These are phyloP conservation scores for Himalopsyche kuldschensis DNA, from an alignment of 2,888 invertebrate species.

Conservation along the genomic window DNA sequence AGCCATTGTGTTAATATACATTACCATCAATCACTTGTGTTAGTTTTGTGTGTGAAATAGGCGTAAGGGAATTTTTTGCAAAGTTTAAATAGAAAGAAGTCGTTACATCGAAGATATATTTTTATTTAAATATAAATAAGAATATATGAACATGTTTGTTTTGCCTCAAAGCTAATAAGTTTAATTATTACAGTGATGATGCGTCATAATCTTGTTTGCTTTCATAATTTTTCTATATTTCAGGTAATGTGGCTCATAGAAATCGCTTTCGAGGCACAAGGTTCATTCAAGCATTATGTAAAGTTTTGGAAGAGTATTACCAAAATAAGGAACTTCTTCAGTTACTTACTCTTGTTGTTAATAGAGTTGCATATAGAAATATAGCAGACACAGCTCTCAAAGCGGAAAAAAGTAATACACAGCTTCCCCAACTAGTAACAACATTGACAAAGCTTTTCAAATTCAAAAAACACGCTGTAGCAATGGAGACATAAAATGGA, in stretches of 20 bases:
- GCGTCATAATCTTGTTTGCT: too few species aligned
- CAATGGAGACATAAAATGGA: not conserved
- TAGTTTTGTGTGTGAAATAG: too few species aligned
- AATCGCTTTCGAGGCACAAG: constrained; percentile 93
- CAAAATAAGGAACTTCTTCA: constrained; percentile 78
- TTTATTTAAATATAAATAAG: too few species aligned
- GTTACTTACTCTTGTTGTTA: constrained; percentile 82
- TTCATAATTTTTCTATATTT: not conserved
- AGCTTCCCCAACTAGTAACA: constrained; percentile 4
- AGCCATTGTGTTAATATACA: too few species aligned
- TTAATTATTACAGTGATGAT: too few species aligned
- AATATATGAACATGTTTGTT: too few species aligned
- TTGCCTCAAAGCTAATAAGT: too few species aligned
- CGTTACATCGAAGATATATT: too few species aligned
- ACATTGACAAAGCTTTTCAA: constrained; percentile 7
- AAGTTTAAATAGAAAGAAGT: too few species aligned
- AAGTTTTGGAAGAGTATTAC: constrained; percentile 71
- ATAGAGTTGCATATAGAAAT: constrained; percentile 68
- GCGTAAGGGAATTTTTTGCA: too few species aligned
- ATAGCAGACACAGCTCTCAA: not conserved
- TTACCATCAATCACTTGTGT: too few species aligned
- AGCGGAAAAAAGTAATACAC: not conserved
- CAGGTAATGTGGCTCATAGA: constrained; percentile 71
- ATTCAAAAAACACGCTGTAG: not conserved
- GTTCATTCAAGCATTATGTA: constrained; percentile 92